Conservation (phyloP, 2,797 vertebrate genomes). For the Naso thynnoides region DNA sequence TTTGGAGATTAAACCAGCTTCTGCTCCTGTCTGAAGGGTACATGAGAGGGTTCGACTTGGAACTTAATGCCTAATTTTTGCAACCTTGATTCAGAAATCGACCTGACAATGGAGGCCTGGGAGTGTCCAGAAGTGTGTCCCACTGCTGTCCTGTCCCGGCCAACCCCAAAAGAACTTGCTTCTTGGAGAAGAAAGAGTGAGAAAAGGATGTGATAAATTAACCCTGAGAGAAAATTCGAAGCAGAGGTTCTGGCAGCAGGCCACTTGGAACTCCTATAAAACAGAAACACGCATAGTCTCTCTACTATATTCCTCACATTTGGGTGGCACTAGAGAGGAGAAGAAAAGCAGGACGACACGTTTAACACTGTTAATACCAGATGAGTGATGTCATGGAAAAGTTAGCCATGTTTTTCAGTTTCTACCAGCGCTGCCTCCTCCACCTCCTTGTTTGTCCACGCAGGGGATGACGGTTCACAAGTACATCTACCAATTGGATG, state of each 20-base stretch:
- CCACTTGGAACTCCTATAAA: conserved; percentile 69
- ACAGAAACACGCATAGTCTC: conserved; percentile 51
- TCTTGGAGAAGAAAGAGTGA: conserved; percentile 48
- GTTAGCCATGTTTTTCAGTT: conserved; percentile 53
- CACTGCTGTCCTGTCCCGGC: conserved; percentile 26
- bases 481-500: conserved; percentile 30
- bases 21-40: background rate
- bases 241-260: conserved; percentile 72
- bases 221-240: conserved; percentile 72
- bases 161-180: conserved; percentile 33
- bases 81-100: conserved; percentile 1
- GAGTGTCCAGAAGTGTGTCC: conserved; percentile 12
- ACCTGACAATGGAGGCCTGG: background rate
- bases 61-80: background rate
- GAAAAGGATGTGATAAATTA: conserved; percentile 75
- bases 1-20: conserved; percentile 15
- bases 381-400: conserved; percentile 83
- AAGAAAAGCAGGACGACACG: conserved; percentile 40
- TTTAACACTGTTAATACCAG: conserved; percentile 74
- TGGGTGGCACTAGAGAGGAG: conserved; percentile 61
- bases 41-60: background rate
- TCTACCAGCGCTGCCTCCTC: conserved; percentile 20
- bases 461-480: conserved; percentile 44
- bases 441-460: conserved; percentile 45
- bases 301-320: conserved; percentile 47